A percentile compares a stretch with the other conserved stretches of the same genome.
Conservation (phyloP, 1,140 invertebrate genomes). For the Drosophila guanche region DNA sequence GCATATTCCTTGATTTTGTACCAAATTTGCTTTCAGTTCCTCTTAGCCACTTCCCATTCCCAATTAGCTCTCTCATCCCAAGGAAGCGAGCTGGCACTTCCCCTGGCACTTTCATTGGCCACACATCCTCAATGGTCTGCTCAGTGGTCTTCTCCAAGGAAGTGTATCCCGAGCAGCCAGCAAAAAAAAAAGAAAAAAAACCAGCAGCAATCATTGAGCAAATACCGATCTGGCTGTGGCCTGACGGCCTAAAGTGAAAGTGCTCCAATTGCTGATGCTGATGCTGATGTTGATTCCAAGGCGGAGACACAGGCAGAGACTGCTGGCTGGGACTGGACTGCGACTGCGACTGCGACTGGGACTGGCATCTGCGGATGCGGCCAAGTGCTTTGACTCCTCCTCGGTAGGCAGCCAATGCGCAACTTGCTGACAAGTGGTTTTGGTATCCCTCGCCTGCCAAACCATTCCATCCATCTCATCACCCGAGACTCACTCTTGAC, state of each 20-base stretch:
- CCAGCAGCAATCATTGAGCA: conserved; percentile 68
- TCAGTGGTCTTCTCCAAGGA: conserved; percentile 36
- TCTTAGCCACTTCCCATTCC: too few relatives aligned
- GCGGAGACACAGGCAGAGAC: conserved; percentile 1
- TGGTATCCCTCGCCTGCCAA: conserved; percentile 54
- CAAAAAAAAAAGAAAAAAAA: not conserved
- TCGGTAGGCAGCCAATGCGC: conserved; percentile 41
- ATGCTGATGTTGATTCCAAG: conserved; percentile 5
- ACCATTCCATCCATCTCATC: conserved; percentile 36
- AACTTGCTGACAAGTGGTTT: conserved; percentile 76
- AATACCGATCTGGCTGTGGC: conserved; percentile 69
- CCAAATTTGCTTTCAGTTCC: too few relatives aligned
- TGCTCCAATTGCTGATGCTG: conserved; percentile 71
- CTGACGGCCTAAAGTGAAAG: conserved; percentile 72
- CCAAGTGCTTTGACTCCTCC: conserved; percentile 79
- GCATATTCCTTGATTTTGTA: too few relatives aligned
- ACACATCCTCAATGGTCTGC: conserved; percentile 7
- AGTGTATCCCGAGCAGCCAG: conserved; percentile 43
- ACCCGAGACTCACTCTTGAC: conserved; percentile 15
- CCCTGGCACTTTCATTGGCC: too few relatives aligned
- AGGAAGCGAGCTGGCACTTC: too few relatives aligned
- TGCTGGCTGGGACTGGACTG: not conserved
- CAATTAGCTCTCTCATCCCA: too few relatives aligned
- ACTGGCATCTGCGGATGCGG: conserved; percentile 64
- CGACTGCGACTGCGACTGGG: conserved; percentile 3